Evolutionary conservation across 2,888 invertebrate species (phyloP), one percentile per base, ranked within the genome.

Genomic region (Drosophila tanythrix): DNA sequence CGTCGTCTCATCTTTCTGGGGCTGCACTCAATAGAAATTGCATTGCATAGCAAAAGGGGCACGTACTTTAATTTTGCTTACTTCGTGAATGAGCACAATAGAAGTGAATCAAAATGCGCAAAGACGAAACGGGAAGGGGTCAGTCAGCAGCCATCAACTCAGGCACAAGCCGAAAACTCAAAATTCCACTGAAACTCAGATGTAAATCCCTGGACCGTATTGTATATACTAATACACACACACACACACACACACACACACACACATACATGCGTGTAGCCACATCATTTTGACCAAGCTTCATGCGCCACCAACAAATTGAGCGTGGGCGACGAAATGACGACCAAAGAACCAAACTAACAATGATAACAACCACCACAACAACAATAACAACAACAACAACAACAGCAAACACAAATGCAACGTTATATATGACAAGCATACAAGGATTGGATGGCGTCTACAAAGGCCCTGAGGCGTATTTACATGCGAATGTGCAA

Each of bases 31-130:
- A 89, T 87, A 87, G 79, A 87, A 89, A 87, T 81, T 84, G 84
- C 84, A 83, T 74, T 74, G 83, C 83, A 83, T 82, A 51, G 77
- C 80, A 68, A 70, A 75, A 80, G 75, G 88, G 85, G 75, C 88
- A 89, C 85, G 89, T 89, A 82, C 58, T 88, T 88, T 89, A 82
- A 89, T 86, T 89, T 88, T 66, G 82, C 88, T 89, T 78, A 74
- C 88, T 89, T 78, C 83, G 90, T 82, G 85, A 85, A 84, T 76
- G 85, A 82, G 85, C 68, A 70, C 90, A 88, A 88, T 82, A 74
- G 82, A 89, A 89, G 74, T 78, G 88, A 89, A 89, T 82, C 70
- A 68, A 87, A 87, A 79, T 72, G 79, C 46, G 46, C 21, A 46
- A 29, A 64, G 55, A n/a, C 59, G 55, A 59, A 77, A 66, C 55